Evolutionary conservation across 2,888 invertebrate genomes (phyloP).

Genomic region (Dryobotodes eremita): DNA sequence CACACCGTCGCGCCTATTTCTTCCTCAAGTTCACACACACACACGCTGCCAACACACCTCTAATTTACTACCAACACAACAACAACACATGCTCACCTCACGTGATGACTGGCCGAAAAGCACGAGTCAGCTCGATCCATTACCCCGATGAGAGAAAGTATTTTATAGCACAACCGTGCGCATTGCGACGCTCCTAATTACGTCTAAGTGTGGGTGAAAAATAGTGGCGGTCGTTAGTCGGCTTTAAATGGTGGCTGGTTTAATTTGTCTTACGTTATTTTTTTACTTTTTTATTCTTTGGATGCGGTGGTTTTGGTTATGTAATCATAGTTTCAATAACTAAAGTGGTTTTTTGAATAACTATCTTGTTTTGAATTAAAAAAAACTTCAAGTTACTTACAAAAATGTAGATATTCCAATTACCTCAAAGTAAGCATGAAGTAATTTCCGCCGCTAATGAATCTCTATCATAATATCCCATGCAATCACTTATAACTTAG

Average conservation of each 20-base stretch:
- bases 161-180: conserved; percentile 77
- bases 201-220: conserved; percentile 69
- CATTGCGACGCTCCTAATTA: conserved; percentile 75
- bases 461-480: not conserved
- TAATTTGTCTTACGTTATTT: conserved; percentile 48
- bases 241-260: conserved; percentile 39
- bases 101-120: conserved; percentile 75
- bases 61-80: conserved; percentile 54
- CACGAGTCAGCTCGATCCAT: conserved; percentile 77
- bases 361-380: too few species aligned
- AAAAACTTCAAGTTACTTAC: not conserved
- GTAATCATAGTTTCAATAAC: too few species aligned
- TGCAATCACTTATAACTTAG: conserved; percentile 13
- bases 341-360: too few species aligned
- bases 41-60: conserved; percentile 20
- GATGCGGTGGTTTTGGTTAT: not conserved
- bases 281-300: conserved; percentile 2
- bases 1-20: not conserved
- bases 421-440: not conserved
- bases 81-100: conserved; percentile 46
- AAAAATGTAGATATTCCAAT: not conserved
- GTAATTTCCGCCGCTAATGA: not conserved
- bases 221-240: conserved; percentile 58
- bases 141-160: conserved; percentile 84
- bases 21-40: not conserved